Conservation (phyloP, 2,888 invertebrate species). For the Xylophagus ater region DNA sequence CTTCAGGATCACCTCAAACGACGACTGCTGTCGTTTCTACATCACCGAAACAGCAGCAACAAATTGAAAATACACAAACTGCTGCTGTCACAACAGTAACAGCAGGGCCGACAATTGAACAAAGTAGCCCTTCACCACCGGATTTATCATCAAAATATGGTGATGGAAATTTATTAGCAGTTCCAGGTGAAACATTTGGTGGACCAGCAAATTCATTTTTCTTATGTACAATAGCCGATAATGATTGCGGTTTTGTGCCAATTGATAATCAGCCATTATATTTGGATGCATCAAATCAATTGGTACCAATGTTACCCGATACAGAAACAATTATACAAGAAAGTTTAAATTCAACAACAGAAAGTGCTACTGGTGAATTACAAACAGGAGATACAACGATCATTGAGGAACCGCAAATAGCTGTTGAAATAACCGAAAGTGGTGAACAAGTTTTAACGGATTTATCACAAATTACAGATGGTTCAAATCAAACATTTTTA, state of each 20-base stretch:
- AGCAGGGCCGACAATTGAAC: no score
- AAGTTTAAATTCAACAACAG: neutral
- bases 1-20: conserved; percentile 1
- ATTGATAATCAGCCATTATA: conserved; percentile 49
- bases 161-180: conserved; percentile 48
- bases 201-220: conserved; percentile 45
- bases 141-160: conserved; percentile 11
- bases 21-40: conserved; percentile 10
- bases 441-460: conserved; percentile 7
- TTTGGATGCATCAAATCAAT: conserved; percentile 29
- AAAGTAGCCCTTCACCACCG: no score
- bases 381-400: conserved; percentile 7
- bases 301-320: conserved; percentile 23
- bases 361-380: neutral
- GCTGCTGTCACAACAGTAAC: no score
- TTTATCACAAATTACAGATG: conserved; percentile 7
- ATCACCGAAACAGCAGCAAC: conserved; percentile 15
- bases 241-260: conserved; percentile 57
- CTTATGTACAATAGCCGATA: conserved; percentile 55
- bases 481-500: conserved; percentile 9
- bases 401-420: conserved; percentile 9
- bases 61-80: no score
- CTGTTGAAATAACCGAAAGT: conserved; percentile 10
- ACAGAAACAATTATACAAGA: neutral
- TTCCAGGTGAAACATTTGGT: conserved; percentile 56